Conservation (phyloP, 1,140 invertebrate species). For the Megathymus violae region DNA sequence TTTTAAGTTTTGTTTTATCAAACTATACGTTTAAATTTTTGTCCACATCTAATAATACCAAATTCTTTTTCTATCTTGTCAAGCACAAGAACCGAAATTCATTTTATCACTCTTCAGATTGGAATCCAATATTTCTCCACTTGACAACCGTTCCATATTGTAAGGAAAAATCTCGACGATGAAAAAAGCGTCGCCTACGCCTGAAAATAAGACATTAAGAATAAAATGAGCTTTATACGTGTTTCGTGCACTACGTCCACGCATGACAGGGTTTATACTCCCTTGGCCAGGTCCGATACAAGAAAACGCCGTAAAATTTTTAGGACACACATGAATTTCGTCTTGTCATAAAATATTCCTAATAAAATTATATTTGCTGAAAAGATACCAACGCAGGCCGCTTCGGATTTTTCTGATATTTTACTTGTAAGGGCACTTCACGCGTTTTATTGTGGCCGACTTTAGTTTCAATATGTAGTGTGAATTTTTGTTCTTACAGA, state of each 20-base stretch:
- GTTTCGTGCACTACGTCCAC: conserved; percentile 24
- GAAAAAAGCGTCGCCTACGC: conserved; percentile 26
- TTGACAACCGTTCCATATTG: conserved; percentile 30
- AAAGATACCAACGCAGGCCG: conserved; percentile 23
- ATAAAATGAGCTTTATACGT: conserved; percentile 39
- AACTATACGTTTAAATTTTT: neutral
- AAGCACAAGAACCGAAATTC: conserved; percentile 33
- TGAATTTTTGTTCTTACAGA: conserved; percentile 17
- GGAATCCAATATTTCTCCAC: conserved; percentile 34
- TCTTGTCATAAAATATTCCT: conserved; percentile 38
- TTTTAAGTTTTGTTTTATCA: too few relatives aligned
- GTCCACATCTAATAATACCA: conserved; percentile 19
- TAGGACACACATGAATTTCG: conserved; percentile 40
- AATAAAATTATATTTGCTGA: conserved; percentile 42
- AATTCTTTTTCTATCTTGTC: conserved; percentile 29
- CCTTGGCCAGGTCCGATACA: conserved; percentile 31
- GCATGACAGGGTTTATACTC: conserved; percentile 33
- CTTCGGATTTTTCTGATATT: conserved; percentile 30
- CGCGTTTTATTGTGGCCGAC: conserved; percentile 26
- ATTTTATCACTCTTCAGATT: conserved; percentile 30
- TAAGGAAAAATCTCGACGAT: conserved; percentile 14
- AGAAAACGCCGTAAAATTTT: conserved; percentile 40
- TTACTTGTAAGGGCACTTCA: conserved; percentile 14
- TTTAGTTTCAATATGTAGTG: conserved; percentile 12
- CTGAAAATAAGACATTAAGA: conserved; percentile 41